Evolutionary conservation across 35 echinoderm and acorn worm species (phyloP), one percentile per base, ranked within the genome.

Genomic region (Anneissia japonica): DNA sequence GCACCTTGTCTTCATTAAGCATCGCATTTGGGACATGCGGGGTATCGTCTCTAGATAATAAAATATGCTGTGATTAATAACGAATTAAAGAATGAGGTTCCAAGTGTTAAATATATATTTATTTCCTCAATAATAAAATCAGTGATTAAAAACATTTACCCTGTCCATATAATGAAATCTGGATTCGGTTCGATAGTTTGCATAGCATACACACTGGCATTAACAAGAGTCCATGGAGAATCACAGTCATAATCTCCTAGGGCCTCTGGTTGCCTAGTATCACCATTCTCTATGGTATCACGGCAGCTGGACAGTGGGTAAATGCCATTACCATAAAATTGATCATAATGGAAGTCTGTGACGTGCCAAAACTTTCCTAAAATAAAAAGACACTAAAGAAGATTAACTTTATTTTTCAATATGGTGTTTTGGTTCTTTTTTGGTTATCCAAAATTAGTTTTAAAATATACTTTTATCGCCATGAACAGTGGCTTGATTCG

Each of bases 81-180:
- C n/a, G n/a, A n/a, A n/a, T n/a, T n/a, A n/a, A n/a, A n/a, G n/a
- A n/a, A n/a, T n/a, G n/a, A n/a, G n/a, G n/a, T n/a, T n/a, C n/a
- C n/a, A n/a, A n/a, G n/a, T n/a, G n/a, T n/a, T n/a, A n/a, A n/a
- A n/a, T n/a, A n/a, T n/a, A n/a, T n/a, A n/a, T n/a, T n/a, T n/a
- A n/a, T n/a, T n/a, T n/a, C n/a, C n/a, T n/a, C n/a, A n/a, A n/a
- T n/a, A n/a, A 5, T 29, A 76, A 32, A 30, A 29, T n/a, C n/a
- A n/a, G n/a, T n/a, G n/a, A n/a, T n/a, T n/a, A n/a, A n/a, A n/a
- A n/a, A n/a, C n/a, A n/a, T n/a, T n/a, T 77, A 81, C 79, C 79
- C 79, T 30, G 79, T 81, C 79, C 79, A 81, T 81, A 81, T n/a
- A 26, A 81, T 81, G 36, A 81, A 81, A 28, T 81, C 79, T 32